These are phyloP conservation scores for Turdus rufiventris DNA, from an alignment of 2,113 vertebrate species.

Conservation along the genomic window DNA sequence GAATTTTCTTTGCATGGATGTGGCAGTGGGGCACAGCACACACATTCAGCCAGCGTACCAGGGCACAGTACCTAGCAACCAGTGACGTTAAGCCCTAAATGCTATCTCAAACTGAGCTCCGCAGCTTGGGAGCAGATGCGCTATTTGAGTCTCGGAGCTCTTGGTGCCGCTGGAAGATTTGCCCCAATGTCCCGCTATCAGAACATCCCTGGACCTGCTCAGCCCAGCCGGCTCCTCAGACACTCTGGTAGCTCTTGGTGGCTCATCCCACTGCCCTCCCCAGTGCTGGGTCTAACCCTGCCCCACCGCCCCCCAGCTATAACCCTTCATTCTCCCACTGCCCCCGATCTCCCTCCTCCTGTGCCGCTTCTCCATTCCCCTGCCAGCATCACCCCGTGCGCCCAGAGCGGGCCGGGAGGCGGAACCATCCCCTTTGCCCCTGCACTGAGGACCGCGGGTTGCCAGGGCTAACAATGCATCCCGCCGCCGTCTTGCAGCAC, in stretches of 20 bases:
- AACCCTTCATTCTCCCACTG: not conserved
- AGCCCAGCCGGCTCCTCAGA: not conserved
- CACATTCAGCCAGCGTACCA: rapidly evolving
- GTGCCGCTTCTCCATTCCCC: no score
- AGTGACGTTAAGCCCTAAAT: not conserved
- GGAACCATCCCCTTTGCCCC: not conserved
- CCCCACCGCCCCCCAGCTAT: not conserved
- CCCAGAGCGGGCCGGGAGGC: not conserved
- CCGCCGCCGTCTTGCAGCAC: no score
- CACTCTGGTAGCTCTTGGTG: not conserved
- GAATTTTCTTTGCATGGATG: not conserved
- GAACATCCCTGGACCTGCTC: not conserved
- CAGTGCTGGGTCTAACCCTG: rapidly evolving
- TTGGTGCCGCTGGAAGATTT: not conserved
- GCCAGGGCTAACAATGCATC: no score
- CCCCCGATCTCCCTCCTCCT: no score
- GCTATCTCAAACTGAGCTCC: not conserved
- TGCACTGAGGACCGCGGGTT: rapidly evolving
- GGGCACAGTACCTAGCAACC: not conserved
- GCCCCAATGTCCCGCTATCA: rapidly evolving
- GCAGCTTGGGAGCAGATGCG: rapidly evolving
- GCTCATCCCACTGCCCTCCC: not conserved
- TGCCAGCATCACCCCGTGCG: not conserved
- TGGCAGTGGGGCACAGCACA: not conserved
- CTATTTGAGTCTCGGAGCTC: not conserved